Evolutionary conservation across 1,140 invertebrate species (phyloP), one percentile per base, ranked within the genome.

Genomic region (Zaprionus davidi): DNA sequence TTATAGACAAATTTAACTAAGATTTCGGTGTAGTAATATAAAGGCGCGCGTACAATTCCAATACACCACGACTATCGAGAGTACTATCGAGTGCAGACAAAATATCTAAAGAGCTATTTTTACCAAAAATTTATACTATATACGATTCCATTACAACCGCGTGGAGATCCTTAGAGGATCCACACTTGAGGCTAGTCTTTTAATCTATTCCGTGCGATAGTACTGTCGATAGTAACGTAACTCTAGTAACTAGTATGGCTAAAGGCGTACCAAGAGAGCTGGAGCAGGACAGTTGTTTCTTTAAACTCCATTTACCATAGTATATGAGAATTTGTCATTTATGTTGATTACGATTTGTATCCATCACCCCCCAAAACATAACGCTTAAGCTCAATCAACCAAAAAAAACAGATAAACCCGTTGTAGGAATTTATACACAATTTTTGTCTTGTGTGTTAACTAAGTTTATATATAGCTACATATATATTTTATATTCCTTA

Each of bases 1-100:
- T 36, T 57, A 69, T 76, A 83, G 71, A 71, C 51, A 46, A 82
- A 71, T 74, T 69, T 62, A 63, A 69, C 69, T 58, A 56, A 72
- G 41, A 46, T 59, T 63, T 64, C 13, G 46, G 53, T 67, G 46
- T 73, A 74, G 36, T 66, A 34, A 12, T 55, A 28, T 41, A 44
- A 44, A 44, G n/a, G 22, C 17, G 64, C 62, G 57, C 72, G 64
- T 66, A 58, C 58, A 62, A 81, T 73, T 81, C 68, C 69, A 73
- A 56, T 74, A 74, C 67, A 83, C 67, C 71, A 55, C 55, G 76
- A 55, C 55, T 74, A 70, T 28, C 55, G 55, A 65, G 41, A 51
- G n/a, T 9, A 46, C 20, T 51, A 51, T 24, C 11, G 46, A 3
- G 15, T 51, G 24, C 31, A 20, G 24, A 9, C 7, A 17, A 17